Conservation (phyloP, 23 tunicate genomes). For the Diplosoma virens region DNA sequence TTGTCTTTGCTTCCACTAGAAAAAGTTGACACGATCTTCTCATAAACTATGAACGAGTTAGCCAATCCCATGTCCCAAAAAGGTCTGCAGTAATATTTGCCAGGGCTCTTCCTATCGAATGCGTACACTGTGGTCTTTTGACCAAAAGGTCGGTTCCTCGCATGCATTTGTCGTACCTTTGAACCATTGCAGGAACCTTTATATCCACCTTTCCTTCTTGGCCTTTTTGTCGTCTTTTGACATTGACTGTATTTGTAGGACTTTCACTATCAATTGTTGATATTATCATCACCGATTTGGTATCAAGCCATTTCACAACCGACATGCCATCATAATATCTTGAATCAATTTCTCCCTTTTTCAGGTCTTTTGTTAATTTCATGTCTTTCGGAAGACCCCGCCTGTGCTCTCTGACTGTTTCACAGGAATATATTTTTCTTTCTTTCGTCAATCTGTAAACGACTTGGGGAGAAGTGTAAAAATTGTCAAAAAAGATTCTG, state of each 20-base stretch:
- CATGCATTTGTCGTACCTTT: conserved; percentile 13
- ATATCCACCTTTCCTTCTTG: conserved; percentile 5
- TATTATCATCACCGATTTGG: conserved; percentile 1
- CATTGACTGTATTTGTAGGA: neutral
- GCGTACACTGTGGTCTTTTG: conserved; percentile 13
- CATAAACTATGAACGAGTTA: neutral
- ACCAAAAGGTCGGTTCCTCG: conserved; percentile 22
- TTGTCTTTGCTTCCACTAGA: neutral
- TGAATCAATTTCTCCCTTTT: neutral
- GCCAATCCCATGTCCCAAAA: conserved; percentile 22
- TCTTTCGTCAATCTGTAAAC: conserved; percentile 13
- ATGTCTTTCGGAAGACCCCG: conserved; percentile 12
- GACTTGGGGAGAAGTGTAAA: conserved; percentile 5
- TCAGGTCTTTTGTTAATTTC: neutral
- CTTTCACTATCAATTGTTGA: conserved; percentile 4
- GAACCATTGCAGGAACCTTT: conserved; percentile 5
- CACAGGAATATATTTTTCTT: conserved; percentile 13
- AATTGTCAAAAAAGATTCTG: conserved; percentile 18
- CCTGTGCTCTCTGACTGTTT: neutral
- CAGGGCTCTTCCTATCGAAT: conserved; percentile 1
- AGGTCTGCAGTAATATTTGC: conserved; percentile 6
- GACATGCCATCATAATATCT: conserved; percentile 15
- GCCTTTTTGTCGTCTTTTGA: neutral
- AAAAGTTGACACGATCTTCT: neutral
- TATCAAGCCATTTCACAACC: conserved; percentile 11